These are phyloP conservation scores for Apomyelois bistriatella DNA, from an alignment of 2,888 invertebrate species.

Conservation along the genomic window DNA sequence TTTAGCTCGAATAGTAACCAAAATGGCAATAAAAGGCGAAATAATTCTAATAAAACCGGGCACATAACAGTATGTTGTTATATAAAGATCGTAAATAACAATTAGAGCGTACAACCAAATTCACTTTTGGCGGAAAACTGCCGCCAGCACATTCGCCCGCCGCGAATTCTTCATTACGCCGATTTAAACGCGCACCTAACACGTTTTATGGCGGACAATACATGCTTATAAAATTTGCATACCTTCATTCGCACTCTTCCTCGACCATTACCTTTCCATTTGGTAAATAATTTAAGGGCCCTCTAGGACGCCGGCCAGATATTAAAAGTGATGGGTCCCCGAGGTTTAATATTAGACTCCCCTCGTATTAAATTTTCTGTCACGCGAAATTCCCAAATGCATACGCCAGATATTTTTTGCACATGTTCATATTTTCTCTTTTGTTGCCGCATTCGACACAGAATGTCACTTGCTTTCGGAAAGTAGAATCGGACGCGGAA, in stretches of 20 bases:
- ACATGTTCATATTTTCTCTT: constrained; percentile 75
- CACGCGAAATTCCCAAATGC: constrained; percentile 79
- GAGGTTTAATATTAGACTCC: constrained; percentile 79
- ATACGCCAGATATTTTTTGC: constrained; percentile 78
- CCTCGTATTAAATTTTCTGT: constrained; percentile 79
- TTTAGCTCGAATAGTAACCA: constrained; percentile 1
- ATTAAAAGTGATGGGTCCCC: constrained; percentile 80
- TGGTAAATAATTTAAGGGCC: constrained; percentile 79
- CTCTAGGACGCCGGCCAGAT: constrained; percentile 75
- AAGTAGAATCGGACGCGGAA: constrained; percentile 50
- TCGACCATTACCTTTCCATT: constrained; percentile 79
- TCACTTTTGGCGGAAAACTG: constrained; percentile 45
- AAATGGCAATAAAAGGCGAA: constrained; percentile 16
- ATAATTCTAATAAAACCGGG: constrained; percentile 14
- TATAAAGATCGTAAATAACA: constrained; percentile 41
- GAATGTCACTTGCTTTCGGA: constrained; percentile 62
- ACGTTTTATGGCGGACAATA: constrained; percentile 65
- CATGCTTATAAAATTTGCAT: constrained; percentile 76
- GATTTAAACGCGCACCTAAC: constrained; percentile 49
- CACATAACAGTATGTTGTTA: constrained; percentile 19
- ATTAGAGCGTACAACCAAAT: constrained; percentile 52
- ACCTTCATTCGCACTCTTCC: constrained; percentile 74
- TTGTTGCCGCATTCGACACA: constrained; percentile 74
- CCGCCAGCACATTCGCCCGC: constrained; percentile 38
- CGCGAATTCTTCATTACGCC: constrained; percentile 57